These are phyloP conservation scores for Drosophila micromelanica DNA, from an alignment of 1,140 invertebrate species.

Conservation along the genomic window DNA sequence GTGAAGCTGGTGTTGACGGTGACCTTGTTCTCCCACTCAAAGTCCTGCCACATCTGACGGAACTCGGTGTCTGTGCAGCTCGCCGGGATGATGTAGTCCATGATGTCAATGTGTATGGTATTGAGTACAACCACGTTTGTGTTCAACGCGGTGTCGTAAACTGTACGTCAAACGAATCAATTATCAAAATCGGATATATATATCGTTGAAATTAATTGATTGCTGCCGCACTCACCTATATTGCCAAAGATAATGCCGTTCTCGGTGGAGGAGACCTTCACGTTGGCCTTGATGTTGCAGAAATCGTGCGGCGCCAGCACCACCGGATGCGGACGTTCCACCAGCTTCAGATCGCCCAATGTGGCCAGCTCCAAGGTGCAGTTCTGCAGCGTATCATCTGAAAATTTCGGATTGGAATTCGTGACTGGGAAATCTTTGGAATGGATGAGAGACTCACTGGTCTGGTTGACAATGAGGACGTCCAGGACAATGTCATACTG, in stretches of 20 bases:
- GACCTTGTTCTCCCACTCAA: constrained; percentile 99
- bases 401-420: neutral
- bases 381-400: constrained; percentile 97
- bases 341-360: constrained; percentile 98
- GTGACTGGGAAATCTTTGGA: neutral
- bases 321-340: constrained; percentile 98
- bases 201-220: neutral
- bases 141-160: constrained; percentile 97
- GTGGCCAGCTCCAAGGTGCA: constrained; percentile 99
- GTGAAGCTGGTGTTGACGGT: constrained; percentile 97
- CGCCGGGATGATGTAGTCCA: constrained; percentile 99
- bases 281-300: constrained; percentile 98
- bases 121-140: constrained; percentile 99
- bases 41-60: constrained; percentile 99
- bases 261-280: constrained; percentile 97
- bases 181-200: neutral
- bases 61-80: constrained; percentile 97
- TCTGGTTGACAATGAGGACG: constrained; percentile 99
- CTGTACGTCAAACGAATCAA: constrained; percentile 84
- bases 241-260: constrained; percentile 99
- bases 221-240: constrained; percentile 91
- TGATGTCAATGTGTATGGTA: constrained; percentile 99
- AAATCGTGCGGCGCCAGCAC: constrained; percentile 98
- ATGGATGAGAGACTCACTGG: constrained; percentile 85
- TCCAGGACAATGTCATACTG: constrained; percentile 99